phyloP scores from a whole-genome alignment of 1,140 invertebrate species.

The Arctopsyche grandis region DNA sequence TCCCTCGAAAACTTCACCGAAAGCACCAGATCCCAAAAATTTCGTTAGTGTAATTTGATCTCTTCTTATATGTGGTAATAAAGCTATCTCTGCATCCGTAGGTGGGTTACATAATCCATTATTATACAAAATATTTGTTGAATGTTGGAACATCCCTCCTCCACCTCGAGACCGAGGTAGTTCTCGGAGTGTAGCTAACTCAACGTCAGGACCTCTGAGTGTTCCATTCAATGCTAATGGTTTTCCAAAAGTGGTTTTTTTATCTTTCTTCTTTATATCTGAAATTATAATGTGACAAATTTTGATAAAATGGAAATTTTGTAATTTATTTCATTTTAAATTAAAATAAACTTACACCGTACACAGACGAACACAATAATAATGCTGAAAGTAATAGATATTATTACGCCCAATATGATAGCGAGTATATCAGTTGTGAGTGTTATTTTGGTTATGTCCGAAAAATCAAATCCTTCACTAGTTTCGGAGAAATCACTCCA shows the following conservation, averaged over 20 bases:
- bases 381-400: neutral
- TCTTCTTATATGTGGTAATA: slow-evolving; percentile 84
- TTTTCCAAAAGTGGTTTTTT: slow-evolving; percentile 67
- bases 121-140: slow-evolving; percentile 81
- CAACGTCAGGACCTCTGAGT: slow-evolving; percentile 76
- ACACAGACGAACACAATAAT: neutral
- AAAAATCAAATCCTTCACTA: slow-evolving; percentile 65
- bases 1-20: slow-evolving; percentile 96
- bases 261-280: slow-evolving; percentile 66
- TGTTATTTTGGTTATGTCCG: slow-evolving; percentile 64
- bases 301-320: neutral
- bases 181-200: slow-evolving; percentile 88
- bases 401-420: neutral
- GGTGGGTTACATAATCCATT: slow-evolving; percentile 58
- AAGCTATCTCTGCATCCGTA: slow-evolving; percentile 73
- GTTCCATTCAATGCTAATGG: slow-evolving; percentile 56
- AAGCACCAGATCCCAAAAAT: slow-evolving; percentile 95
- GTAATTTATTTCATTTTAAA: neutral
- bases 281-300: slow-evolving; percentile 50
- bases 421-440: neutral
- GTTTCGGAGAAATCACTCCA: slow-evolving; percentile 75
- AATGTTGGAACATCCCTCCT: slow-evolving; percentile 76
- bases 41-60: slow-evolving; percentile 85
- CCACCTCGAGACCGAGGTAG: slow-evolving; percentile 70
- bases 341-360: slow-evolving; percentile 1